These are phyloP conservation scores for Neofelis nebulosa DNA, from an alignment of 2,113 vertebrate genomes.

Conservation along the genomic window DNA sequence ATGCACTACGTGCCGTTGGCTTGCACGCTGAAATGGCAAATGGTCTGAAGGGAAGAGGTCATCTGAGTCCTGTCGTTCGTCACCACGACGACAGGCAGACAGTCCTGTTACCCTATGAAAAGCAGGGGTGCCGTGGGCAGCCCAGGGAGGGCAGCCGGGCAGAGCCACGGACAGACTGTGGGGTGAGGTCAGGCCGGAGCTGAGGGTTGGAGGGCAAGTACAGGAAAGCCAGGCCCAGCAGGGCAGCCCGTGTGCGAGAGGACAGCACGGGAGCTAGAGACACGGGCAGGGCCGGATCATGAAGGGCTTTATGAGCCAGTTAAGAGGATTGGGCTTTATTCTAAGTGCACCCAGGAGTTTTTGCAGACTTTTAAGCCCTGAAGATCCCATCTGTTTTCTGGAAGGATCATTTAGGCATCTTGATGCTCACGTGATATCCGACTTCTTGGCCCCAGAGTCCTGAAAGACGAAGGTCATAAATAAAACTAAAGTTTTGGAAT, in stretches of 20 bases:
- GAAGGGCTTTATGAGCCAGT: neutral
- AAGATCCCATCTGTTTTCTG: neutral
- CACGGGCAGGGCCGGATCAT: neutral
- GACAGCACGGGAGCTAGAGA: no score
- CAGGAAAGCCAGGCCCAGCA: neutral
- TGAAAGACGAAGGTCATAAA: neutral
- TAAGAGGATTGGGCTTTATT: fast-evolving
- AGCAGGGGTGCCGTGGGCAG: neutral
- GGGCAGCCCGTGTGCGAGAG: fast-evolving
- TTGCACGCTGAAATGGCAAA: neutral
- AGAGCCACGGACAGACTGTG: neutral
- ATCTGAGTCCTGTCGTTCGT: neutral
- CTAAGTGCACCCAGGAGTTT: neutral
- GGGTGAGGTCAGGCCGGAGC: neutral
- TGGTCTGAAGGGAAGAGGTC: neutral
- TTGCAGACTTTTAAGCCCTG: neutral
- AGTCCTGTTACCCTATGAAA: neutral
- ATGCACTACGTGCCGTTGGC: fast-evolving
- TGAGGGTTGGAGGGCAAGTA: neutral
- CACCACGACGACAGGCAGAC: neutral
- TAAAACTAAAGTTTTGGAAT: neutral
- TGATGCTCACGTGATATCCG: neutral
- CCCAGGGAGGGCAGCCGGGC: neutral
- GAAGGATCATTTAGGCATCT: neutral
- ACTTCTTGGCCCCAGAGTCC: neutral